Conservation (phyloP, 1,140 invertebrate genomes). For the Cepaea nemoralis region DNA sequence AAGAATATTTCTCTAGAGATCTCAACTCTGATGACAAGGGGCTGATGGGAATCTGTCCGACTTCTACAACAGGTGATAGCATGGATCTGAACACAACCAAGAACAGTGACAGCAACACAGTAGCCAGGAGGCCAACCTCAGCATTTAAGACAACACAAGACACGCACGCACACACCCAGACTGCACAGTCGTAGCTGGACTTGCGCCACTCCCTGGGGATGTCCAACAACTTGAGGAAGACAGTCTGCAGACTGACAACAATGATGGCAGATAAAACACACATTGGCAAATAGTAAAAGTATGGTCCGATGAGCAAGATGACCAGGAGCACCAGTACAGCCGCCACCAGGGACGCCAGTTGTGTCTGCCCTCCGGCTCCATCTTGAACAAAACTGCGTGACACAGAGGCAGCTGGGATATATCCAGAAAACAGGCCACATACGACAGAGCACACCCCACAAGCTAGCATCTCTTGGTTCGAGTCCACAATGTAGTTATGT, state of each 20-base stretch:
- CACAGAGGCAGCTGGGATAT: slow-evolving; percentile 56
- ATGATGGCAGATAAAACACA: slow-evolving; percentile 72
- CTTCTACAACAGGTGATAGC: slow-evolving; percentile 22
- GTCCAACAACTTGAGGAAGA: slow-evolving; percentile 70
- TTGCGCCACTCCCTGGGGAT: slow-evolving; percentile 67
- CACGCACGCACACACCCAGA: slow-evolving; percentile 87
- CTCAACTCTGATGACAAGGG: slow-evolving; percentile 15
- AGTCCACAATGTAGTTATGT: slow-evolving; percentile 60
- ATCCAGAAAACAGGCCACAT: slow-evolving; percentile 56
- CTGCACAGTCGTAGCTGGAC: slow-evolving; percentile 72
- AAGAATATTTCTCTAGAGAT: slow-evolving; percentile 33
- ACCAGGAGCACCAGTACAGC: slow-evolving; percentile 55
- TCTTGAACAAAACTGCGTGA: slow-evolving; percentile 59
- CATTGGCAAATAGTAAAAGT: slow-evolving; percentile 57
- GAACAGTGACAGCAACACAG: slow-evolving; percentile 79
- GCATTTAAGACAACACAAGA: slow-evolving; percentile 86
- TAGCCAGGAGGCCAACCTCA: slow-evolving; percentile 83
- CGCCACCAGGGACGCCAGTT: slow-evolving; percentile 56
- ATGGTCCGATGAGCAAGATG: slow-evolving; percentile 55
- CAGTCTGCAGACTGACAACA: slow-evolving; percentile 72
- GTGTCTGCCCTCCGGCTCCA: slow-evolving; percentile 54
- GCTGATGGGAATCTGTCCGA: slow-evolving; percentile 20
- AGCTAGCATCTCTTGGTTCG: slow-evolving; percentile 59
- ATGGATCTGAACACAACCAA: slow-evolving; percentile 76
- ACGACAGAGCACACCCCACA: slow-evolving; percentile 46